phyloP scores from a whole-genome alignment of 2,113 vertebrate species.

The Apodemus sylvaticus region DNA sequence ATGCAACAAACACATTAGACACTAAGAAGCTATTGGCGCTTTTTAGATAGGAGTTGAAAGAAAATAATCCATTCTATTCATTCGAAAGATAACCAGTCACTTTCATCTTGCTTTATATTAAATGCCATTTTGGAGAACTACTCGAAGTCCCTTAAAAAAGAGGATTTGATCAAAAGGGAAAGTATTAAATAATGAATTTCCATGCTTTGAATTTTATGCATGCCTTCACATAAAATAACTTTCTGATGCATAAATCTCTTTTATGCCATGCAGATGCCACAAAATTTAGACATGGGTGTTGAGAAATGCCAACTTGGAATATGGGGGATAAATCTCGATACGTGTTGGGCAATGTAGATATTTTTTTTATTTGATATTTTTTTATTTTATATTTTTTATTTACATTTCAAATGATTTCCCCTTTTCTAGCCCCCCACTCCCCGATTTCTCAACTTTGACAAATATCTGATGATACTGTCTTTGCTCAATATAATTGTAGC shows the following conservation, averaged over 20 bases:
- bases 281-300: slow-evolving; percentile 55
- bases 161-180: slow-evolving; percentile 56
- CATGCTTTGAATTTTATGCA: slow-evolving; percentile 64
- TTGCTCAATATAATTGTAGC: not conserved
- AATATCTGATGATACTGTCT: not conserved
- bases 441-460: not conserved
- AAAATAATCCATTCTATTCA: slow-evolving; percentile 63
- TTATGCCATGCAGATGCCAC: slow-evolving; percentile 36
- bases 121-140: slow-evolving; percentile 64
- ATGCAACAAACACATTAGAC: slow-evolving; percentile 11
- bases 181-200: slow-evolving; percentile 61
- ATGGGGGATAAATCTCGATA: not conserved
- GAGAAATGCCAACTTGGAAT: slow-evolving; percentile 30
- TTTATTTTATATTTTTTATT: too few species aligned
- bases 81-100: not conserved
- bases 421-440: too few species aligned
- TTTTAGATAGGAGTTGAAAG: slow-evolving; percentile 32
- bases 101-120: slow-evolving; percentile 68
- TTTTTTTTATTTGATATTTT: too few species aligned
- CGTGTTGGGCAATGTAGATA: not conserved
- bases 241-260: slow-evolving; percentile 47
- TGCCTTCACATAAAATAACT: slow-evolving; percentile 55
- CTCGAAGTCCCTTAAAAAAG: slow-evolving; percentile 46
- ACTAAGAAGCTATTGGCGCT: slow-evolving; percentile 49
- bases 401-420: too few species aligned